These are phyloP conservation scores for Megaceryle alcyon DNA, from an alignment of 2,797 vertebrate genomes.

Conservation along the genomic window DNA sequence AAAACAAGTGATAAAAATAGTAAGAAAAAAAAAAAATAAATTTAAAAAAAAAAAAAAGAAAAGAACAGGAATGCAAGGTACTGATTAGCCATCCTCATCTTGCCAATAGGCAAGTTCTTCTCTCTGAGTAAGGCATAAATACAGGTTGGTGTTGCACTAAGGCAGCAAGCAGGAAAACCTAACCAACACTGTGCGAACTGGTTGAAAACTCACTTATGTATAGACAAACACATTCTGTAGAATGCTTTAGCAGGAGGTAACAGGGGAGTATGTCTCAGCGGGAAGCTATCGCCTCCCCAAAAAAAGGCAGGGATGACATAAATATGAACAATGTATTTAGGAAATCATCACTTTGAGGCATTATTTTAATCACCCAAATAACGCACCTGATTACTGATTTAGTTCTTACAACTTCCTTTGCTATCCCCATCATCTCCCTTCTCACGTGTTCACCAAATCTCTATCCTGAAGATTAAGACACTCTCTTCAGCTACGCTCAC, in stretches of 20 bases:
- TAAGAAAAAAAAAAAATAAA: not conserved
- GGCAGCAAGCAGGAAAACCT: not conserved
- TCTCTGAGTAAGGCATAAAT: not conserved
- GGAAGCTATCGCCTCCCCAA: not conserved
- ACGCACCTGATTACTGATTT: not conserved
- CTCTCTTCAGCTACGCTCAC: not conserved
- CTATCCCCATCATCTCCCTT: not conserved
- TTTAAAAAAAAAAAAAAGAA: too few species aligned
- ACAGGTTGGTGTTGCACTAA: not conserved
- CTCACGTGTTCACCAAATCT: not conserved
- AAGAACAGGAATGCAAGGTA: not conserved
- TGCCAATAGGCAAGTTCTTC: not conserved
- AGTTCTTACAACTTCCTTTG: not conserved
- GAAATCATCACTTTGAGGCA: not conserved
- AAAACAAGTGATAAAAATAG: conserved; percentile 10
- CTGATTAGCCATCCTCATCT: not conserved
- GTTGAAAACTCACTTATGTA: not conserved
- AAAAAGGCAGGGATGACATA: not conserved
- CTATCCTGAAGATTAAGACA: not conserved
- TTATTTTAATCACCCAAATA: not conserved
- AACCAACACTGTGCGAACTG: not conserved
- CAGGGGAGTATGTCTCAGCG: accelerated
- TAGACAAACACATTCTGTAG: not conserved
- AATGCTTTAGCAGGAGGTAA: not conserved
- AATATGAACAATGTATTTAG: not conserved